Evolutionary conservation across 92 coral and sea anemone species (phyloP), one percentile per base, ranked within the genome.

Genomic region (Meandrina meandrites): DNA sequence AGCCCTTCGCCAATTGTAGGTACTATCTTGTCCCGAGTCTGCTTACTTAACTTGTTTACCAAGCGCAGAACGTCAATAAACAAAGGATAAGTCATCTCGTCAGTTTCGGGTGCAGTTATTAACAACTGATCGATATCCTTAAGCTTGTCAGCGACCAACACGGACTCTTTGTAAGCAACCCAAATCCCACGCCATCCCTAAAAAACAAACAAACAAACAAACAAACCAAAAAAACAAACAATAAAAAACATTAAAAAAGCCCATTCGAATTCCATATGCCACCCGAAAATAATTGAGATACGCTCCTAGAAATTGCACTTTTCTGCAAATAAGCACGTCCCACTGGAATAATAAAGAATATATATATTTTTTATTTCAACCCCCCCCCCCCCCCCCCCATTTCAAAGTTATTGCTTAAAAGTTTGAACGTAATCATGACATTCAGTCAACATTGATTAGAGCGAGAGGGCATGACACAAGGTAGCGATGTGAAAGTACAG

Each of bases 181-280:
- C 84, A 80, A 4, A 64, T 42, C 6, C 51, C 75, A 80, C 84
- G 84, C 84, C 84, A 80, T 15, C 84, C 84, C 84, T 80, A 22
- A 8, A 34, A 6, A 60, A 40, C 45, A 40, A 40, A 40, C 45
- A 40, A 40, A 40, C 69, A n/a, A 31, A 71, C 24, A 36, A 14
- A 30, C 76, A 71, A 36, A 66, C 9, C 9, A 48, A 48, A 48
- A 2, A 40, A 40, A 40, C 45, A 24, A 19, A 19, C 13, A 31
- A 42, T 21, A 40, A 21, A 17, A 5, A 37, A 73, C 2, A 40
- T 40, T 40, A 40, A 40, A 40, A 40, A n/a, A n/a, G n/a, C n/a
- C n/a, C n/a, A 40, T 40, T 40, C 45, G 2, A 40, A 40, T 40
- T 40, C n/a, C n/a, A n/a, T n/a, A n/a, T n/a, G n/a, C n/a, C n/a